Base-by-base conservation (phyloP, 2,797 vertebrate genomes). In the Pangasius larnaudii region DNA sequence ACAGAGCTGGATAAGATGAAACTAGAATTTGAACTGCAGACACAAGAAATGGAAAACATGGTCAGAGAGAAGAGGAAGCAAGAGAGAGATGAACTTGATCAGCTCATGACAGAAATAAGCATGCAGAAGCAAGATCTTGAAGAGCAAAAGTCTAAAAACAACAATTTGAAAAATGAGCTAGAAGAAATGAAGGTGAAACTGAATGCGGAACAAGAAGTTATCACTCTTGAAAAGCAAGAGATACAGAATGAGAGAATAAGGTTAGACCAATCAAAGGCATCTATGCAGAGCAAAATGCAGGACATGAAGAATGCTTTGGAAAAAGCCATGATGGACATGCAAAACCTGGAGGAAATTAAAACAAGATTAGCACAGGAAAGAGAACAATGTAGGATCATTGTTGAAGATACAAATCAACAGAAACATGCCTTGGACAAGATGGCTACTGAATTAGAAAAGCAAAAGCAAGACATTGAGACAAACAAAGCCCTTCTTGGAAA, bases 401-500 rank as follows among this genome's bases (percentile, higher is more conserved):
- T 16, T 72, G 67, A 72, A 63, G 79, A 65, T 59, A 53, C 7
- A 42, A 85, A 85, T 3, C 61, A 84, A 14, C 84, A 89, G 59
- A 87, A n/a, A 9, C 8, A 72, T 63, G 69, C 10, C 53, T 65
- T 90, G 51, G 42, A 72, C 27, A 79, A 74, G 51, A 84, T 78
- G 42, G 39, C n/a, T 3, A 10, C 30, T 72, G 83, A 87, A 53
- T 56, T 87, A 39, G 86, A 33, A 86, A 58, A 8, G 2, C 22
- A 84, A 65, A 87, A 71, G 8, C 65, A 65, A 87, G 81, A 65
- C 30, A 72, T 75, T 49, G 30, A 81, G 9, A 77, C 6, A 5
- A 27, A 82, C 1, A 81, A 61, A 59, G 56, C 63, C n/a, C 42
- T 85, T 9, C 82, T 91, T 79, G 83, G 90, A 65, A 72, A 58